These are phyloP conservation scores for Chelonia mydas DNA, from an alignment of 2,797 vertebrate genomes.

Conservation along the genomic window DNA sequence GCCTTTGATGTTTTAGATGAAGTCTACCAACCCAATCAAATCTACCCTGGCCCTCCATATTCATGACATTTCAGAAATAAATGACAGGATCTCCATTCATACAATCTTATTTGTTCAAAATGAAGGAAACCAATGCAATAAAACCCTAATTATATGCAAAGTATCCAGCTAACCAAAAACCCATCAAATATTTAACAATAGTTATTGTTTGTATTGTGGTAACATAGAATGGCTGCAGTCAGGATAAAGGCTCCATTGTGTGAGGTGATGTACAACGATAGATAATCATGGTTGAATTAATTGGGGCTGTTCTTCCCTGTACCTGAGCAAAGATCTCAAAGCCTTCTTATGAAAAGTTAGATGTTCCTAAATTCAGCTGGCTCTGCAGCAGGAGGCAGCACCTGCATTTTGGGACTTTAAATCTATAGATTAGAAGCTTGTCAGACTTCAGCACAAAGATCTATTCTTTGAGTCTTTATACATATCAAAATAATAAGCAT, in stretches of 20 bases:
- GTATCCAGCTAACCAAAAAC: not conserved
- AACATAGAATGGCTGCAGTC: not conserved
- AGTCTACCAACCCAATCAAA: accelerated
- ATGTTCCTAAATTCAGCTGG: not conserved
- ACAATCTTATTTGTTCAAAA: not conserved
- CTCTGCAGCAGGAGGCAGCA: not conserved
- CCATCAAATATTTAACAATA: not conserved
- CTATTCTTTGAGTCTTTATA: not conserved
- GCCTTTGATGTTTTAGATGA: not conserved
- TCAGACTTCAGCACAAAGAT: not conserved
- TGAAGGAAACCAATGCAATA: not conserved
- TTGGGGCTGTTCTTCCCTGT: not conserved
- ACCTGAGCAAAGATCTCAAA: not conserved
- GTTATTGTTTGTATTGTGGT: not conserved
- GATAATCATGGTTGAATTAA: not conserved
- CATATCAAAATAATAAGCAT: not conserved
- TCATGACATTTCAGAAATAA: not conserved
- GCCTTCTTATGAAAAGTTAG: not conserved
- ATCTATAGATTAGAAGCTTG: not conserved
- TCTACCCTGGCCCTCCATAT: not conserved
- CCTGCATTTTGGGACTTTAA: not conserved
- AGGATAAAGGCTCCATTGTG: not conserved
- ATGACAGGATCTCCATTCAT: not conserved
- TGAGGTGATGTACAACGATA: not conserved
- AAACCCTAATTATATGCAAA: not conserved